Evolutionary conservation across 2,113 vertebrate genomes (phyloP), one percentile per base, ranked within the genome.

Genomic region (Grammomys dolichurus): DNA sequence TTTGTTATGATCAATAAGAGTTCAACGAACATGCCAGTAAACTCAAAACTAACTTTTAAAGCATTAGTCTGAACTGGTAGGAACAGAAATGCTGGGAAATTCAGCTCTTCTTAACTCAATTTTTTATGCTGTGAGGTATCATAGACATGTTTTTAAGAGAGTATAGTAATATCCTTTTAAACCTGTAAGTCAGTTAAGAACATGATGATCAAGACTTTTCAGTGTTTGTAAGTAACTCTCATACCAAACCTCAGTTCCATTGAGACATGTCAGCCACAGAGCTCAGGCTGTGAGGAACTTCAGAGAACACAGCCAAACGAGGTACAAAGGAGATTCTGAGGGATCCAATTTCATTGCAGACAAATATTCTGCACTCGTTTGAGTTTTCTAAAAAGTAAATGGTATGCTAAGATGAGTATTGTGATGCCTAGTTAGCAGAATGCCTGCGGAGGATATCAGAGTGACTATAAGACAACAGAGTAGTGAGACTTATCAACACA

Each of bases 1-100:
- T 94, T 24, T 48, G 13, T 67, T 77, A 86, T 94, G 33, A 90
- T 80, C 48, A 58, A 33, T 51, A 93, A 90, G 87, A 86, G 12
- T 73, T 13, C 9, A 88, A 87, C 82, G 36, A 78, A 81, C 10
- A 93, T 1, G 1, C 51, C n/a, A 28, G 14, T 31, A 20, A 77
- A 93, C 69, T n/a, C 9, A 81, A 60, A 82, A 77, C 19, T 43
- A 80, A 46, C 2, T 85, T 88, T 90, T 43, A 54, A 46, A 88
- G 33, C 31, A 92, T 51, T 6, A 1, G 10, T 85, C 20, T 92
- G 31, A 80, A 72, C 22, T 95, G 13, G 2, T 81, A 63, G 48
- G 6, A 56, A 10, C 0, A 22, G 33, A 85, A 40, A 3, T 16
- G 13, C 6, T 40, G 28, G 11, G 7, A 9, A 51, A n/a, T 76